phyloP scores from a whole-genome alignment of 2,888 invertebrate species.

The Hyposoter dolosus region DNA sequence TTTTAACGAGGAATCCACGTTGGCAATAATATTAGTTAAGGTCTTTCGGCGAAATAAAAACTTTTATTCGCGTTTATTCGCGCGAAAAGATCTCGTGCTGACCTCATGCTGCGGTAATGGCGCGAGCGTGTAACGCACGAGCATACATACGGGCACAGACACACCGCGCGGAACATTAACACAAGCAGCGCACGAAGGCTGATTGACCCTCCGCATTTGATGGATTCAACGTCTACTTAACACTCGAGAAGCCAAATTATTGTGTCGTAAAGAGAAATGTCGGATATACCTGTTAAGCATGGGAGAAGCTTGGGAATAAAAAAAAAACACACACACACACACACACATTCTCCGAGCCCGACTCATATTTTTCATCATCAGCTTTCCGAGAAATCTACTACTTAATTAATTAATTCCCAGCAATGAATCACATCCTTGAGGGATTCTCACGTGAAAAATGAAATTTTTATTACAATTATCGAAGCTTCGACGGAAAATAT shows the following conservation, averaged over 20 bases:
- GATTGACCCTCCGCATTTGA: slow-evolving; percentile 59
- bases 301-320: neutral
- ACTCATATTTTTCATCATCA: slow-evolving; percentile 30
- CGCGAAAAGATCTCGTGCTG: slow-evolving; percentile 60
- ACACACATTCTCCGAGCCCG: slow-evolving; percentile 16
- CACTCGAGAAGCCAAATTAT: slow-evolving; percentile 64
- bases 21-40: neutral
- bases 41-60: slow-evolving; percentile 57
- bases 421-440: slow-evolving; percentile 34
- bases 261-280: slow-evolving; percentile 57
- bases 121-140: slow-evolving; percentile 35
- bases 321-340: neutral
- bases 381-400: slow-evolving; percentile 13
- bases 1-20: neutral
- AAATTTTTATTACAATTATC: neutral
- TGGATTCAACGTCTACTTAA: slow-evolving; percentile 67
- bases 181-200: slow-evolving; percentile 5
- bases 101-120: slow-evolving; percentile 60
- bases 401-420: slow-evolving; percentile 45
- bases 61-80: slow-evolving; percentile 60
- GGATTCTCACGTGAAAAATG: slow-evolving; percentile 1
- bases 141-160: neutral
- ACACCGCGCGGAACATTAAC: neutral
- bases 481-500: neutral
- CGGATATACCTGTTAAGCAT: slow-evolving; percentile 26